Evolutionary conservation across 1,140 invertebrate species (phyloP).

Genomic region (Neoseiulus cucumeris): DNA sequence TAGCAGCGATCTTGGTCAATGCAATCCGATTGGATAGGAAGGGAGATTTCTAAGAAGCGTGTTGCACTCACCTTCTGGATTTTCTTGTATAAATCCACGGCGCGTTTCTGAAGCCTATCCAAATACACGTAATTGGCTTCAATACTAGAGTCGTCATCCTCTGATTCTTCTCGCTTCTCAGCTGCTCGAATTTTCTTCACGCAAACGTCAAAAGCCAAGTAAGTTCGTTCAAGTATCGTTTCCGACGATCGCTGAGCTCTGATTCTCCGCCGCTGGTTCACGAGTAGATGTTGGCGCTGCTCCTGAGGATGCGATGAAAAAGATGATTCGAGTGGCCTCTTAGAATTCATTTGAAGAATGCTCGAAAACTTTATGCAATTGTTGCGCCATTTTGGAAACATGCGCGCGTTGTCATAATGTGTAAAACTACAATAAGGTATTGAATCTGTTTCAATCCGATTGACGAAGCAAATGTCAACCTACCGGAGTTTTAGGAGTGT

Average conservation of each 20-base stretch:
- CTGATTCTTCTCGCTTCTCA: neutral
- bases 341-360: neutral
- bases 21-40: too few relatives aligned
- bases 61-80: neutral
- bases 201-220: neutral
- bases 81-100: neutral
- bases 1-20: too few relatives aligned
- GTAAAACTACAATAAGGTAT: neutral
- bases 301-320: neutral
- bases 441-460: neutral
- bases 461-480: neutral
- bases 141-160: neutral
- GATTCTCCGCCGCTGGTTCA: neutral
- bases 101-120: neutral
- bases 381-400: neutral
- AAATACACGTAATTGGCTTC: neutral
- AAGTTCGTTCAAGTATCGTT: neutral
- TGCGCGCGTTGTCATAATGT: neutral
- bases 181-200: neutral
- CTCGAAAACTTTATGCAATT: neutral
- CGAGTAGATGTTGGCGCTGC: neutral
- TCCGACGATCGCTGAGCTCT: neutral
- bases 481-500: neutral
- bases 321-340: neutral
- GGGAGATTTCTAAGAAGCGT: too few relatives aligned